Base-by-base conservation (phyloP, 2,888 invertebrate species). In the Trilocha varians region DNA sequence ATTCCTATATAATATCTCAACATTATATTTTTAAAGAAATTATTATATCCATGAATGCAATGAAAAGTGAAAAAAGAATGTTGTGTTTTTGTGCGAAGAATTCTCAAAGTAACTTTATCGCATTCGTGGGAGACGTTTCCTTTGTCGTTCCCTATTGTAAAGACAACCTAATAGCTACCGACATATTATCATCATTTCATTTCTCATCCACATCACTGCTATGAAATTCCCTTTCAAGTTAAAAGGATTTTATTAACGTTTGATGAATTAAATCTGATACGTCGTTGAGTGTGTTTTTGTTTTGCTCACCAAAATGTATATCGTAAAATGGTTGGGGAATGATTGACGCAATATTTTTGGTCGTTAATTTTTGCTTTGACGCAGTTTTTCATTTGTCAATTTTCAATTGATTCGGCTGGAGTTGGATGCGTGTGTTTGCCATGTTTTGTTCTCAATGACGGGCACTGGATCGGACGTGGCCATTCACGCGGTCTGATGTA, bases 181-280 rank as follows among this genome's bases (percentile, higher is more conserved):
- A 75, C 73, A 70, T 79, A 78, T 74, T 77, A 73, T 68, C 73
- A 65, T 80, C 75, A 78, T 80, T 77, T 78, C 73, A 65, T 77
- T 72, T 75, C 71, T 64, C 15, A 33, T 77, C 77, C 73, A 65
- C 77, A 72, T 75, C 71, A 63, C 15, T 13, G 69, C 69, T 72
- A 69, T 70, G 64, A 74, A 70, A 77, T 71, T 78, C 68, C 55
- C 73, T 70, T 76, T 72, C 63, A 60, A 25, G 25, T 25, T 25
- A 25, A 67, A 53, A 49, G 50, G 59, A 63, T 71, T 70, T 69
- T 59, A 64, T 70, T 65, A 67, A 57, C 45, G 51, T 57, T 51
- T 52, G 42, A 46, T 53, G 50, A 57, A 56, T 57, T 61, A 25
- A 25, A 25, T 25, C 25, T 25, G 11, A 25, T 25, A 25, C 25